Base-by-base conservation (phyloP, 2,113 vertebrate genomes). In the Campylomormyrus numenius region DNA sequence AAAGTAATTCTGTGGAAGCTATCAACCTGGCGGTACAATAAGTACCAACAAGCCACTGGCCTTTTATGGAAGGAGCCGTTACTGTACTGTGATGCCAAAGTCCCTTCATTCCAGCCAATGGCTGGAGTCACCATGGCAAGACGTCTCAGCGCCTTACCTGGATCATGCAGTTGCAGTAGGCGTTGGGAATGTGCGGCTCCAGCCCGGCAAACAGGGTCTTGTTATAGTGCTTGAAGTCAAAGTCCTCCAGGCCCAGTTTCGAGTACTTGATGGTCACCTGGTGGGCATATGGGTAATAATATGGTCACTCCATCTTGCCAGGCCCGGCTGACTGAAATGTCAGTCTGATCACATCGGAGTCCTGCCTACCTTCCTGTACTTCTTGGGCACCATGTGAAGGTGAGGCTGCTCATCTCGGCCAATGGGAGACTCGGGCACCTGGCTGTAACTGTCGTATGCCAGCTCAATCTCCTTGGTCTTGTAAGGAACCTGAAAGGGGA, bases 201-300 rank as follows among this genome's bases (percentile, higher is more conserved):
- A 99, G 93, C 0, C 98, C 98, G 0, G 98, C 98, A 91, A 99
- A 99, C 91, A 99, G 92, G 0, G 98, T 99, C 94, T 97, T 98
- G 95, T 99, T 99, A 95, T 99, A 99, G 94, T 99, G 98, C 93
- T 99, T 99, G 93, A 99, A 99, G 94, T 99, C 98, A 94, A 99
- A 99, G 91, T 99, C 98, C 90, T 99, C 98, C 80, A 99, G 94
- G 15, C 98, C 98, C 80, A 99, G 95, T 93, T 99, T 99, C 58
- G 98, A 99, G 92, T 99, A 99, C 94, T 99, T 99, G 93, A 99
- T 99, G 2, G 98, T 99, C 91, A 99, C 98, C 98, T 99, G 92
- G 87, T 88, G 50, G 74, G 80, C 17, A 86, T 11, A 89, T 24
- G 19, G 19, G 85, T 17, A n/a, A 48, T 21, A 24, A 85, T 42